A percentile compares a stretch with the other conserved stretches of the same genome.
Evolutionary conservation across 1,140 invertebrate genomes (phyloP).

Genomic region (Bilobella aurantiaca): DNA sequence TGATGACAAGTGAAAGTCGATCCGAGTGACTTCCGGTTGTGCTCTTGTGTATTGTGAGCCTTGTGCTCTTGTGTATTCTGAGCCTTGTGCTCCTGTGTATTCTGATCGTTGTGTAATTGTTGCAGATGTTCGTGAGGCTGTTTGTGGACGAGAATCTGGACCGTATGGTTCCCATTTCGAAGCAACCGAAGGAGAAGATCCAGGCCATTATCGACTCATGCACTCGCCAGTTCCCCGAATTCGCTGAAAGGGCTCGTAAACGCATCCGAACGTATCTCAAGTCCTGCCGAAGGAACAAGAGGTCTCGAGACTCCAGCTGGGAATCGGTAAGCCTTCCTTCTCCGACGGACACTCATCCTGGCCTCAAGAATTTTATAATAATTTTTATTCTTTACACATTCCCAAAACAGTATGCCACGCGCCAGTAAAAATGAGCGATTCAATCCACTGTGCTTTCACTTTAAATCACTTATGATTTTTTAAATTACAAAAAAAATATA

Average conservation of each 20-base stretch:
- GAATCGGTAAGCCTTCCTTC: slow-evolving; percentile 55
- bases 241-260: slow-evolving; percentile 84
- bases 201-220: slow-evolving; percentile 95
- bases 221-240: slow-evolving; percentile 91
- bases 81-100: background rate
- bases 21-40: too few relatives aligned
- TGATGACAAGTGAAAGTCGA: too few relatives aligned
- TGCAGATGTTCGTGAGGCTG: slow-evolving; percentile 90
- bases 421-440: too few relatives aligned
- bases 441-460: too few relatives aligned
- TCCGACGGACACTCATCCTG: background rate
- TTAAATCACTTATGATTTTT: too few relatives aligned
- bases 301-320: slow-evolving; percentile 66
- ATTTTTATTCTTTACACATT: too few relatives aligned
- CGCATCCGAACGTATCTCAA: slow-evolving; percentile 90
- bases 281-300: slow-evolving; percentile 85
- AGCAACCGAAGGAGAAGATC: slow-evolving; percentile 95
- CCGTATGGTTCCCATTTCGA: slow-evolving; percentile 90
- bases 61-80: too few relatives aligned
- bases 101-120: slow-evolving; percentile 35
- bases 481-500: too few relatives aligned
- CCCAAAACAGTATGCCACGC: too few relatives aligned
- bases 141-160: slow-evolving; percentile 96
- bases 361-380: too few relatives aligned
- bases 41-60: too few relatives aligned